A percentile compares a stretch with the other conserved stretches of the same genome.
These are phyloP conservation scores for Corythornis vintsioides DNA, from an alignment of 2,113 vertebrate genomes.

Conservation along the genomic window DNA sequence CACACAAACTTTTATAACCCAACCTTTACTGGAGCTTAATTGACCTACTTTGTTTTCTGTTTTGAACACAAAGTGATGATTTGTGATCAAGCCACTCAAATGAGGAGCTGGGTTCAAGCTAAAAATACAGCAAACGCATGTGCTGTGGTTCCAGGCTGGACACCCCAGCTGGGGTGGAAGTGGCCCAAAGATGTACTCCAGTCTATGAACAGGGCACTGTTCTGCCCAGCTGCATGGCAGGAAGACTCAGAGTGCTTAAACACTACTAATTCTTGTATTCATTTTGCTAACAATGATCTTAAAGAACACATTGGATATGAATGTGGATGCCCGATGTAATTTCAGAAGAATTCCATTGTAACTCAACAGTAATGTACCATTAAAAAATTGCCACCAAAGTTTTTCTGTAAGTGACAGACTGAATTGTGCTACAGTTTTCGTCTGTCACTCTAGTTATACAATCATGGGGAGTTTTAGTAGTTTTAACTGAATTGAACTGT, in stretches of 20 bases:
- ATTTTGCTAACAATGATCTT: conserved; percentile 69
- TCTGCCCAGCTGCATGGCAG: conserved; percentile 77
- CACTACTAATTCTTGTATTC: conserved; percentile 72
- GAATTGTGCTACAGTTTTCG: conserved; percentile 48
- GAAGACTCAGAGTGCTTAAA: conserved; percentile 55
- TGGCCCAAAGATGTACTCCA: conserved; percentile 54
- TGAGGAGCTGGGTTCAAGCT: conserved; percentile 51
- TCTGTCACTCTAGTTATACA: conserved; percentile 53
- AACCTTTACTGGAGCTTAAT: background rate
- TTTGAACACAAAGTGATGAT: conserved; percentile 60
- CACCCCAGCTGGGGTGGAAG: conserved; percentile 75
- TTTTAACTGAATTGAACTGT: conserved; percentile 49
- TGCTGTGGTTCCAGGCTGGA: conserved; percentile 9
- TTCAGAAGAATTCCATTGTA: conserved; percentile 74
- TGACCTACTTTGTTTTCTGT: conserved; percentile 49
- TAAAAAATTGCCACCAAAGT: conserved; percentile 51
- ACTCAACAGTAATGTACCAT: conserved; percentile 50
- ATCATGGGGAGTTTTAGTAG: conserved; percentile 37
- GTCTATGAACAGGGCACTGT: conserved; percentile 77
- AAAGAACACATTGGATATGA: conserved; percentile 64
- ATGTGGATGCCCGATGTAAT: conserved; percentile 62
- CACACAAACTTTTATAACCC: background rate
- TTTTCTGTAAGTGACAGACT: conserved; percentile 61
- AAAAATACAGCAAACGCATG: conserved; percentile 62
- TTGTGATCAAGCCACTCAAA: conserved; percentile 43